Percentiles rank a stretch among this genome's conserved stretches.
These are phyloP conservation scores for Cerastis leucographa DNA, from an alignment of 2,888 invertebrate genomes.

Conservation along the genomic window DNA sequence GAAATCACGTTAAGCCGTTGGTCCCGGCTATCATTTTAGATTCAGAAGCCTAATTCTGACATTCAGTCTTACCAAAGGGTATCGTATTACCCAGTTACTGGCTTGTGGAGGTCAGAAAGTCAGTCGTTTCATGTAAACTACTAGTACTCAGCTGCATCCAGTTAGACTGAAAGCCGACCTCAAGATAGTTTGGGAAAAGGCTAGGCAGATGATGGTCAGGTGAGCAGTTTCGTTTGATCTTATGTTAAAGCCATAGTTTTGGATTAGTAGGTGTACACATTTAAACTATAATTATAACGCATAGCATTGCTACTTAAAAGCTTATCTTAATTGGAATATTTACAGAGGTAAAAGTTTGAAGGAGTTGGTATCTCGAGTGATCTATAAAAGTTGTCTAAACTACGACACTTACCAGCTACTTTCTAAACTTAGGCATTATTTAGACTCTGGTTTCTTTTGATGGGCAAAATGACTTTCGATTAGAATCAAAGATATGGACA, in stretches of 20 bases:
- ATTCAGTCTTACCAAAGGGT: no score
- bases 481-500: neutral
- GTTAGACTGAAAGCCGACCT: no score
- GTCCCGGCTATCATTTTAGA: no score
- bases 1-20: no score
- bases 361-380: constrained; percentile 29
- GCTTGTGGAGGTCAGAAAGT: no score
- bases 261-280: neutral
- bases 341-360: constrained; percentile 50
- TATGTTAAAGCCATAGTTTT: neutral
- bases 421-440: constrained; percentile 32
- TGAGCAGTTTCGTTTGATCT: neutral
- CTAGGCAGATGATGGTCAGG: no score
- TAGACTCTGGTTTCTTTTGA: constrained; percentile 33
- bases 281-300: constrained; percentile 2
- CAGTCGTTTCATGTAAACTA: no score
- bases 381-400: constrained; percentile 58
- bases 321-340: constrained; percentile 51
- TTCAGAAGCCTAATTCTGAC: no score
- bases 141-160: no score
- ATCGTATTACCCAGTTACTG: no score
- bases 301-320: constrained; percentile 17
- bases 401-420: constrained; percentile 54
- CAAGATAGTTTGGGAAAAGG: no score
- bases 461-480: constrained; percentile 17